Conservation (phyloP, 2,113 vertebrate genomes). For the Hypanus sabinus region DNA sequence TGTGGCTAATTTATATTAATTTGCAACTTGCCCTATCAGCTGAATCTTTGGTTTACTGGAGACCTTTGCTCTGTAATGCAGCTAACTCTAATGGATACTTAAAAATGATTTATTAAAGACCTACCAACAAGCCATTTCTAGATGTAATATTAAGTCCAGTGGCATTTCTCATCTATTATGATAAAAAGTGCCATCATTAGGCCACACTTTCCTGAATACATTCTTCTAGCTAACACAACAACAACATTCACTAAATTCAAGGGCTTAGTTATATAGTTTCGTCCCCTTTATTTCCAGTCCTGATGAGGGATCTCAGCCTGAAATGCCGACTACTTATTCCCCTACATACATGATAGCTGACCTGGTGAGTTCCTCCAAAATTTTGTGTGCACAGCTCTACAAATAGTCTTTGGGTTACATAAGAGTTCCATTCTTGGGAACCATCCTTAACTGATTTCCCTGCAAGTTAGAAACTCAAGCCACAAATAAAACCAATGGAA, state of each 20-base stretch:
- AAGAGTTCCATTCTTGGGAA: too few relatives aligned
- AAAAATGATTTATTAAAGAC: background rate
- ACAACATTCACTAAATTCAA: background rate
- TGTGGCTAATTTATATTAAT: background rate
- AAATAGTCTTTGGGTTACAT: too few relatives aligned
- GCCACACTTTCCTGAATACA: background rate
- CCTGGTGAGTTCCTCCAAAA: too few relatives aligned
- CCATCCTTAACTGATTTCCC: too few relatives aligned
- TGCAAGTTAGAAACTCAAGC: too few relatives aligned
- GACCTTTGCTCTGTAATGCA: background rate
- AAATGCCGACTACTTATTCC: too few relatives aligned
- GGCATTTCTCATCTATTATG: background rate
- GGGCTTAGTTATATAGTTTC: too few relatives aligned
- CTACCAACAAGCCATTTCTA: background rate
- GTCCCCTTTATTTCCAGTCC: too few relatives aligned
- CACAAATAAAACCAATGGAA: too few relatives aligned
- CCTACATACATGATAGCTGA: too few relatives aligned
- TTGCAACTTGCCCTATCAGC: background rate
- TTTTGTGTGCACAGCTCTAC: background rate
- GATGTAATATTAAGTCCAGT: background rate
- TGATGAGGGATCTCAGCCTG: too few relatives aligned
- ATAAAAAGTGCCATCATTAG: background rate
- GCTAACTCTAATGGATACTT: background rate
- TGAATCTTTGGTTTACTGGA: background rate
- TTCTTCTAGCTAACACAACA: background rate